phyloP scores from a whole-genome alignment of 2,113 vertebrate species.

The Probosciger aterrimus region DNA sequence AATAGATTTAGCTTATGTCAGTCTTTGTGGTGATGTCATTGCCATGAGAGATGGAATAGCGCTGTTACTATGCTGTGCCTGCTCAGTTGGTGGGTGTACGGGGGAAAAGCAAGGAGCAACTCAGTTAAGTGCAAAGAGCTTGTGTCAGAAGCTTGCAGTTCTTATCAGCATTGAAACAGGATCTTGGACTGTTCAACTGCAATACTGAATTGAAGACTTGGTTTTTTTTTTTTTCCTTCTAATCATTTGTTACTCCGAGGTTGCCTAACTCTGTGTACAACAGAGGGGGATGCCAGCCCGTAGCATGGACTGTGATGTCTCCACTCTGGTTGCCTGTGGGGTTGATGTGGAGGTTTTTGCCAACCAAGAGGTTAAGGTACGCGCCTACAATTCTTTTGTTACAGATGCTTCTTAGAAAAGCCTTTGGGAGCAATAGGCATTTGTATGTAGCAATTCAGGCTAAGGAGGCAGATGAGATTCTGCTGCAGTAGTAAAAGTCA shows the following conservation, averaged over 20 bases:
- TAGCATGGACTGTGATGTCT: conserved; percentile 83
- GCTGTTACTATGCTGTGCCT: conserved; percentile 59
- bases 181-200: conserved; percentile 17
- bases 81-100: conserved; percentile 57
- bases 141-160: not conserved
- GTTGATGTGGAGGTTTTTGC: conserved; percentile 85
- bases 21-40: conserved; percentile 83
- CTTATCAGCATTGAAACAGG: not conserved
- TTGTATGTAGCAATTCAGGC: not conserved
- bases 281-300: conserved; percentile 80
- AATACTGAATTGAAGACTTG: conserved; percentile 10
- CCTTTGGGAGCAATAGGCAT: conserved; percentile 26
- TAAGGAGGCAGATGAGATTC: conserved; percentile 1
- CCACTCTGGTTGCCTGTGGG: conserved; percentile 83
- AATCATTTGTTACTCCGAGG: conserved; percentile 14
- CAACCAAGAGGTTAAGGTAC: conserved; percentile 83
- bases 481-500: not conserved
- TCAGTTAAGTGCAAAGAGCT: conserved; percentile 40
- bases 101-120: conserved; percentile 39
- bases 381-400: conserved; percentile 45
- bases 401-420: conserved; percentile 21
- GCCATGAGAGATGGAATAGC: conserved; percentile 62
- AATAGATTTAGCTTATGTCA: conserved; percentile 76
- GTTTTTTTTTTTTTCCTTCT: not conserved
- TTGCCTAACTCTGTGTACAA: conserved; percentile 44